A percentile compares a stretch with the other conserved stretches of the same genome.
Conservation (phyloP, 2,888 invertebrate genomes). For the Eumerus sabulonum region DNA sequence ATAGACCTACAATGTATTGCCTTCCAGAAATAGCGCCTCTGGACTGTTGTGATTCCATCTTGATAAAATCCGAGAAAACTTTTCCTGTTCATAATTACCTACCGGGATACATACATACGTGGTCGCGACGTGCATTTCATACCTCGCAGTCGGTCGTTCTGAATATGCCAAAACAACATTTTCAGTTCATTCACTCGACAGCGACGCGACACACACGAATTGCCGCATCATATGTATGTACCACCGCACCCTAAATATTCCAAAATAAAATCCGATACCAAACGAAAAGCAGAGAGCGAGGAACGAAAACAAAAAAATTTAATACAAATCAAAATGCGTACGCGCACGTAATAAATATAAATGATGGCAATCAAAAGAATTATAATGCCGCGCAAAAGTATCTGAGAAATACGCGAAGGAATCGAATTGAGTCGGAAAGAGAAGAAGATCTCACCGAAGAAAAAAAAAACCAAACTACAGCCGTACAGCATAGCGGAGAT, state of each 20-base stretch:
- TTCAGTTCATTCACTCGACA: slow-evolving; percentile 37
- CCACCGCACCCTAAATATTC: slow-evolving; percentile 60
- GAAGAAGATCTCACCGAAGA: too few relatives aligned
- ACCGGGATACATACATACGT: neutral
- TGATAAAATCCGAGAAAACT: too few relatives aligned
- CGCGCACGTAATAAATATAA: slow-evolving; percentile 66
- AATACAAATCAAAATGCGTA: slow-evolving; percentile 65
- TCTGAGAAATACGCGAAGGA: slow-evolving; percentile 61
- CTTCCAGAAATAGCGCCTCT: too few relatives aligned
- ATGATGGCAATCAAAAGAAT: slow-evolving; percentile 67
- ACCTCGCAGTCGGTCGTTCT: slow-evolving; percentile 24
- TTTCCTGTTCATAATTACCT: too few relatives aligned
- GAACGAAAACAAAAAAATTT: slow-evolving; percentile 50
- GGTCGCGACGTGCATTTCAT: slow-evolving; percentile 11
- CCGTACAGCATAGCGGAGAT: slow-evolving; percentile 1
- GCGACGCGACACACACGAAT: slow-evolving; percentile 35
- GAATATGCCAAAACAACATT: slow-evolving; percentile 46
- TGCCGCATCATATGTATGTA: neutral
- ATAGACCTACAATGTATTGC: too few relatives aligned
- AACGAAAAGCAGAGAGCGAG: slow-evolving; percentile 18
- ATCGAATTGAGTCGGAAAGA: slow-evolving; percentile 2
- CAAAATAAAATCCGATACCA: slow-evolving; percentile 38
- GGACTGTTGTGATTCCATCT: too few relatives aligned
- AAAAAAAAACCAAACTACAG: slow-evolving; percentile 24
- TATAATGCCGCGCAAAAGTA: slow-evolving; percentile 67